Percentiles rank a stretch among this genome's conserved stretches.
Evolutionary conservation across 2,888 invertebrate species (phyloP).

Genomic region (Aphodius sticticus): DNA sequence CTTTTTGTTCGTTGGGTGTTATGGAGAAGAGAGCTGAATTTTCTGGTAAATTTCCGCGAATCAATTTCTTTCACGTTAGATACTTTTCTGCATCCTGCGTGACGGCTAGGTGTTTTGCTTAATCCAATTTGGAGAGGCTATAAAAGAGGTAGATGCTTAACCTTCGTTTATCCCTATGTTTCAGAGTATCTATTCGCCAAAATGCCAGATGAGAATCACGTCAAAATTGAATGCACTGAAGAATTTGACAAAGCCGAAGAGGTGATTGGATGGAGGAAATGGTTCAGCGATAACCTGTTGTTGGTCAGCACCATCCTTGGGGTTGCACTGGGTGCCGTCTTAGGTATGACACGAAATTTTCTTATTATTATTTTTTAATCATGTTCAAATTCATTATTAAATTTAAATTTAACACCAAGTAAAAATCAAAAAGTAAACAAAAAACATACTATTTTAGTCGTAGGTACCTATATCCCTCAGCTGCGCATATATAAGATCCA

Average conservation of each 20-base stretch:
- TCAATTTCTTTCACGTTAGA: background rate
- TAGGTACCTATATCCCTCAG: too few relatives aligned
- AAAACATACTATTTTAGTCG: too few relatives aligned
- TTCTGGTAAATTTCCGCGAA: conserved; percentile 16
- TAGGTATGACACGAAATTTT: conserved; percentile 66
- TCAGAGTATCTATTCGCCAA: conserved; percentile 84
- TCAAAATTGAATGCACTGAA: conserved; percentile 59
- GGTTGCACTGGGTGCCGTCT: conserved; percentile 76
- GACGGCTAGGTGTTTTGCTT: background rate
- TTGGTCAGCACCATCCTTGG: conserved; percentile 81
- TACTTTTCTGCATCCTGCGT: background rate
- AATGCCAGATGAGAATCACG: conserved; percentile 74
- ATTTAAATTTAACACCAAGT: too few relatives aligned
- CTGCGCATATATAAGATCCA: too few relatives aligned
- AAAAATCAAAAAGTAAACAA: too few relatives aligned
- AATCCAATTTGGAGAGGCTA: conserved; percentile 46
- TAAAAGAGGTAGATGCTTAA: background rate
- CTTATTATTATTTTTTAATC: conserved; percentile 16
- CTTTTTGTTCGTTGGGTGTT: conserved; percentile 13
- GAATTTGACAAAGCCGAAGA: conserved; percentile 65
- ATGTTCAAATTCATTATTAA: background rate
- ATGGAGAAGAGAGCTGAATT: conserved; percentile 20
- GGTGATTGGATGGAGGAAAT: conserved; percentile 71
- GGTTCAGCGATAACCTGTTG: conserved; percentile 79
- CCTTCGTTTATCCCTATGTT: conserved; percentile 52